Conservation (phyloP, 2,888 invertebrate genomes). For the Danaus chrysippus region DNA sequence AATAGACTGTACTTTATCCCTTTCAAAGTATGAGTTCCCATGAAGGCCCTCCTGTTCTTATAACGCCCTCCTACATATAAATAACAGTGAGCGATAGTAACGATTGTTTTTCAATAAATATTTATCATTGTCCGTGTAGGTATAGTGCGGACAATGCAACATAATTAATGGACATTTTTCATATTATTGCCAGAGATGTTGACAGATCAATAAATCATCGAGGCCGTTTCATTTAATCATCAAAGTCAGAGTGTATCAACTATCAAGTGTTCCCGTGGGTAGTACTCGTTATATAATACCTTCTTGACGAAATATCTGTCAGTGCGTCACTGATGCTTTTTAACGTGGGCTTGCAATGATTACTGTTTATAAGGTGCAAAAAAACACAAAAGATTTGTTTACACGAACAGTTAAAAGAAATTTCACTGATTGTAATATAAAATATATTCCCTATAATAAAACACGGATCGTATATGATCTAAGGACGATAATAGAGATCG, state of each 20-base stretch:
- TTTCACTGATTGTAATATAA: too few species aligned
- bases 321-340: background rate
- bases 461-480: too few species aligned
- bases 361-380: too few species aligned
- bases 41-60: too few species aligned
- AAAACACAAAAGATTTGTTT: too few species aligned
- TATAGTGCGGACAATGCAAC: slow-evolving; percentile 30
- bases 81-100: slow-evolving; percentile 2
- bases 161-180: slow-evolving; percentile 37
- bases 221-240: slow-evolving; percentile 25
- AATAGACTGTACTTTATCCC: too few species aligned
- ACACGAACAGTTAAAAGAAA: too few species aligned
- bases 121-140: slow-evolving; percentile 5
- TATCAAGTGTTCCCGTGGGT: slow-evolving; percentile 4
- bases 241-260: slow-evolving; percentile 8
- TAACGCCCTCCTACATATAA: background rate
- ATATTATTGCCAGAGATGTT: slow-evolving; percentile 24
- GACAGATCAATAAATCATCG: slow-evolving; percentile 30
- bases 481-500: too few species aligned
- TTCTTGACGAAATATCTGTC: background rate
- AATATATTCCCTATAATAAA: too few species aligned
- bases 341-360: background rate
- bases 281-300: background rate
- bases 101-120: slow-evolving; percentile 3
- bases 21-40: too few species aligned